Conservation (phyloP, 2,888 invertebrate species). For the Ceramica pisi region DNA sequence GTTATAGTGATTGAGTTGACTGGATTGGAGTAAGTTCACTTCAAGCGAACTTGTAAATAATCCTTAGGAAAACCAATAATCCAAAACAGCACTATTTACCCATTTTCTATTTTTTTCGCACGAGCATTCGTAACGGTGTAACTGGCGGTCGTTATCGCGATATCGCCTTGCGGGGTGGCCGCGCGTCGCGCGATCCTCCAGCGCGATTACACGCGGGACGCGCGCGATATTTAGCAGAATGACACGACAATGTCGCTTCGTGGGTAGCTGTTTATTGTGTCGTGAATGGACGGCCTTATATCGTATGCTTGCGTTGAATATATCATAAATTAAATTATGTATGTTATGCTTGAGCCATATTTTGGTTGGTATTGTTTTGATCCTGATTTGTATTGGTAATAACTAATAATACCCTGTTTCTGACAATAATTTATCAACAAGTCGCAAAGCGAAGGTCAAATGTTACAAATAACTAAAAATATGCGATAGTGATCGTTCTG, state of each 20-base stretch:
- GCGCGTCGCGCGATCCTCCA: conserved; percentile 76
- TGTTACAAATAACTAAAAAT: background rate
- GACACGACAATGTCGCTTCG: conserved; percentile 80
- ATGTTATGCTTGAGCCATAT: conserved; percentile 15
- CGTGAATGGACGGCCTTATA: conserved; percentile 70
- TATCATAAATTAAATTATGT: conserved; percentile 59
- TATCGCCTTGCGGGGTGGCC: conserved; percentile 81
- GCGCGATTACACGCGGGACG: conserved; percentile 74
- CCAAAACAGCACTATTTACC: background rate
- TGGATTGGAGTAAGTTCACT: no score
- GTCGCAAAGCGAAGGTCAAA: no score
- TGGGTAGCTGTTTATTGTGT: conserved; percentile 76
- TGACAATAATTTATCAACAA: no score
- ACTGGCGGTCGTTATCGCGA: conserved; percentile 69
- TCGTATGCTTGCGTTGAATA: conserved; percentile 58
- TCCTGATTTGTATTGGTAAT: background rate
- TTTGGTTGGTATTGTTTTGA: conserved; percentile 1
- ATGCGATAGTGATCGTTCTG: background rate
- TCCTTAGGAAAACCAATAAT: background rate
- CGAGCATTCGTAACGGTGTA: conserved; percentile 65
- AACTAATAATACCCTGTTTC: background rate
- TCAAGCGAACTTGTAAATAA: background rate
- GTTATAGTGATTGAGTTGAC: no score
- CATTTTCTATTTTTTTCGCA: background rate
- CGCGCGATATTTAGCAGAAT: conserved; percentile 80